Evolutionary conservation across 2,888 invertebrate species (phyloP), one percentile per base, ranked within the genome.

Genomic region (Rhabditoides inermis): DNA sequence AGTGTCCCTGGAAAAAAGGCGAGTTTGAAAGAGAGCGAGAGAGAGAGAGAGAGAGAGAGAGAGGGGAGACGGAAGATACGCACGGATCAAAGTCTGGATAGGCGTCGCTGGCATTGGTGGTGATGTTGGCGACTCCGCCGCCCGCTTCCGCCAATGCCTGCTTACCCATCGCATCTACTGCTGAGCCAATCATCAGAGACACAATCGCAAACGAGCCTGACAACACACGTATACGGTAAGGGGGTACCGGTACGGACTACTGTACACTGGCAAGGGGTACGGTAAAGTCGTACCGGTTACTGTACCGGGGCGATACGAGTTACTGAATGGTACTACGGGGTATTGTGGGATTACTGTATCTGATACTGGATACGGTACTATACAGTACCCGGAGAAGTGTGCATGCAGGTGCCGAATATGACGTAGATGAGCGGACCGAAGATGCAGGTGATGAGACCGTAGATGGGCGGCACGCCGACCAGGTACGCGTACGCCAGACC

Each of bases 341-440:
- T 10, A 32, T 32, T 32, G 7, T 32, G 7, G 32, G 15, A 32
- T 32, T 10, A 32, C n/a, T n/a, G n/a, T n/a, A n/a, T n/a, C n/a
- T n/a, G n/a, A n/a, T n/a, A n/a, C n/a, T n/a, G n/a, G n/a, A n/a
- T n/a, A n/a, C n/a, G n/a, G n/a, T n/a, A n/a, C 10, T 18, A 26
- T 23, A 18, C 18, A 35, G 7, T 35, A 60, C 86, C 90, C 82
- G 90, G 85, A 2, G 90, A 90, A 20, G 88, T 84, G 75, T 91
- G 91, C 49, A 84, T 84, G 0, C 90, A 90, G 0, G 89, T 88
- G 46, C 90, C 90, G 65, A 90, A 84, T 56, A 89, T 77, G 56
- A 86, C 84, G 77, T 91, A 91, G 15, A 89, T 78, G 10, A 91
- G 80, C 0, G 88, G 87, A 0, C 90, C 89, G 78, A 90, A 88